Base-by-base conservation (phyloP, 1,140 invertebrate genomes). In the Ptiloglossa arizonensis region DNA sequence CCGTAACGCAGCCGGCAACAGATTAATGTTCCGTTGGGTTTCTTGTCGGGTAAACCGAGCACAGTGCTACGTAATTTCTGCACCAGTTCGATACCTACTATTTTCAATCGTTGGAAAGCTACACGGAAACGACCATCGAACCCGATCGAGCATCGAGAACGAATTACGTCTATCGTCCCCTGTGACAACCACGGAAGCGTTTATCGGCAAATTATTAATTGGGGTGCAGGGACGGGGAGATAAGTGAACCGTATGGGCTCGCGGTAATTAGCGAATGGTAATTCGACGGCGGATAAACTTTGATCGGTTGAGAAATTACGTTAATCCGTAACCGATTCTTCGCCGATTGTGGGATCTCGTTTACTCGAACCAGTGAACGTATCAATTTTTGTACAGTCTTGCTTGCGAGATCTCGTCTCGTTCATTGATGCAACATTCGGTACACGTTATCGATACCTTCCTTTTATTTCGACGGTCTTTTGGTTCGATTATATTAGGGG, bases 1-100 rank as follows among this genome's bases (percentile, higher is more conserved):
- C 19, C 41, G 44, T 32, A 41, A 57, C 9, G 41, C 41, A 5
- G 11, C 29, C 22, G 41, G 56, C 38, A 52, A 70, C 56, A 62
- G 74, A 77, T 77, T 71, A 62, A 77, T 62, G 54, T 32, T 38
- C 74, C 9, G 22, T 54, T n/a, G 46, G 19, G 9, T 9, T 38
- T 9, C 22, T 41, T 32, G 66, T 69, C 41, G 27, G 52, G 41
- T 57, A 46, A 75, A 75, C 35, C 60, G 48, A 54, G 24, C 38
- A 46, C 13, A 17, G 38, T 24, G 24, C 3, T 29, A n/a, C 48
- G 48, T 44, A 57, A 75, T 68, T 38, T n/a, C 72, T 35, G 5
- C 17, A 5, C 2, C 13, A 15, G 19, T 2, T 11, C 46, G 22
- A 56, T 56, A 19, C 35, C 54, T 46, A 27, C 11, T 32, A 70